Base-by-base conservation (phyloP, 2,888 invertebrate genomes). In the Dynastes tityus region DNA sequence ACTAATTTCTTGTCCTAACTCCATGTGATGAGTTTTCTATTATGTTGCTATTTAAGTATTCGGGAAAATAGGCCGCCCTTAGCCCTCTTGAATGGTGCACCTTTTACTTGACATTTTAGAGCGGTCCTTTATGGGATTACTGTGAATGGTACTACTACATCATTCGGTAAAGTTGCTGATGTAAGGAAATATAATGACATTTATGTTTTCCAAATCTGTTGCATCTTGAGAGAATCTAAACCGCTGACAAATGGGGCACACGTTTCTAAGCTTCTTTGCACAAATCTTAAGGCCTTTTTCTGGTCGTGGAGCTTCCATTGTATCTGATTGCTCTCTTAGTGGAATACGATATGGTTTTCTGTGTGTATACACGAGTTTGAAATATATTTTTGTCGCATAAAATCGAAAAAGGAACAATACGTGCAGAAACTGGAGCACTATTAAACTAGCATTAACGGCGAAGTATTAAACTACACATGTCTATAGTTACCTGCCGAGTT, bases 241-340 rank as follows among this genome's bases (percentile, higher is more conserved):
- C 45, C 73, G 73, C 73, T 58, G 73, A 73, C 73, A 73, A 73
- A 73, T 73, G 40, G 58, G 73, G 73, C 73, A 73, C 73, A 73
- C 73, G 73, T 73, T 58, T 40, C 9, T 73, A 58, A 73, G 73
- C 73, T 16, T 58, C 73, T 73, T 73, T 22, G 32, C 58, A 13
- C 32, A 32, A 16, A 73, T 73, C 51, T 71, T 73, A 58, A 32
- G 29, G n/a, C 58, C 27, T 16, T 73, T 73, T 37, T 73, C 37
- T 40, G 22, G 2, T 40, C 58, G 22, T 58, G 37, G 58, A 6
- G n/a, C 27, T 16, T 40, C 58, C 58, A 40, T 37, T 58, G 58
- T 58, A n/a, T n/a, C 58, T 37, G 55, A 73, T 73, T 73, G 58
- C 58, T 32, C 58, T 73, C 58, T 58, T 73, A 58, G 40, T 37